Evolutionary conservation across 1,140 invertebrate genomes (phyloP), one percentile per base, ranked within the genome.

Genomic region (Eriosoma lanigerum): DNA sequence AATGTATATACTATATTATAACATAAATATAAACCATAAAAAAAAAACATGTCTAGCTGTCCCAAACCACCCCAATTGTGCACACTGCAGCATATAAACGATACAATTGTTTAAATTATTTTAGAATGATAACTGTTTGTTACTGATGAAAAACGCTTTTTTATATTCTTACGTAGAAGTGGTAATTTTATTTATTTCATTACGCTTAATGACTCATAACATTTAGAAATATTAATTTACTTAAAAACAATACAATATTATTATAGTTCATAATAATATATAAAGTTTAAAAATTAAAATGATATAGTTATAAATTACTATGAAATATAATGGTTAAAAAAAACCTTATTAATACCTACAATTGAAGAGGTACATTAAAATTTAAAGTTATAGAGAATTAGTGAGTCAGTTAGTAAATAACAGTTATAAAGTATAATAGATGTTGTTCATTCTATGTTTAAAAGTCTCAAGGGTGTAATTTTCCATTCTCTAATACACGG

Each of bases 391-490:
- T 62, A 19, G 17, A 32, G 17, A n/a, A 9, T 21, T 38, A 38
- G 10, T 12, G 62, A 21, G 62, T 64, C 19, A n/a, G 10, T 64
- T 64, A 64, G 10, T 38, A 64, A 32, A 64, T 64, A 13, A 38
- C 13, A 64, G n/a, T 38, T n/a, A n/a, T 12, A 38, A 0, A 64
- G 32, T 64, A 29, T 44, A 64, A 64, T 64, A 64, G n/a, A 38
- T 29, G 60, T 38, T n/a, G 32, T 44, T 68, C n/a, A 46, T 68
- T 68, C 12, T 1, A 21, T 66, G 38, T 68, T 21, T 21, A 12
- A 6, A 46, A 12, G 64, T 46, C n/a, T 68, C 17, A 58, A 75
- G 72, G 72, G 72, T 44, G 19, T 58, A 58, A 75, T 58, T 75
- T 75, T 58, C n/a, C 38, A 75, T 44, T 75, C 50, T 54, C 32